Conservation (phyloP, 1,140 invertebrate genomes). For the Saccostrea echinata region DNA sequence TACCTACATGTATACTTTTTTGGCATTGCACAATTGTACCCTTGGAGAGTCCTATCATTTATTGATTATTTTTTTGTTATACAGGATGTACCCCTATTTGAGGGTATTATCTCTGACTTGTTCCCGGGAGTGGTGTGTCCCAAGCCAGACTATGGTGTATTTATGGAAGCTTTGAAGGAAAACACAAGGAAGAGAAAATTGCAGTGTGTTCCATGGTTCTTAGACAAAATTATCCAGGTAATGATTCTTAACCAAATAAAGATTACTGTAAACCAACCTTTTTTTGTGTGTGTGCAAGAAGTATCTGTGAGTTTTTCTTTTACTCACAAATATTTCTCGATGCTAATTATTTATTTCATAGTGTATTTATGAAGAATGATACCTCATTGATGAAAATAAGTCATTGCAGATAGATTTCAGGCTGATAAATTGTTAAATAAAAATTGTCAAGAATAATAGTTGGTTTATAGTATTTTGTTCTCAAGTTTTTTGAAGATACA, state of each 20-base stretch:
- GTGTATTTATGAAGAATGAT: constrained; percentile 47
- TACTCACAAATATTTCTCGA: too few species aligned
- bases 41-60: neutral
- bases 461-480: neutral
- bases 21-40: too few species aligned
- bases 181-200: constrained; percentile 77
- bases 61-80: constrained; percentile 48
- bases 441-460: neutral
- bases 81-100: constrained; percentile 81
- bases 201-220: constrained; percentile 78
- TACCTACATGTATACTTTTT: neutral
- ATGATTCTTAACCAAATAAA: constrained; percentile 57
- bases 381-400: too few species aligned
- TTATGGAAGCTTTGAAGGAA: constrained; percentile 79
- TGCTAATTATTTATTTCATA: constrained; percentile 55
- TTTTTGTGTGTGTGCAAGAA: constrained; percentile 51
- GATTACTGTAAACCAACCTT: constrained; percentile 60
- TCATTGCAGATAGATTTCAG: constrained; percentile 48
- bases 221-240: constrained; percentile 81
- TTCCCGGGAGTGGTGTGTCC: constrained; percentile 80
- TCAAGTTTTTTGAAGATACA: too few species aligned
- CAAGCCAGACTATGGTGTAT: constrained; percentile 84
- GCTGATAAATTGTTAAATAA: constrained; percentile 54
- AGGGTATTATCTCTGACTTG: constrained; percentile 80
- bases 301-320: constrained; percentile 43